Evolutionary conservation across 2,888 invertebrate genomes (phyloP).

Genomic region (Leistus spinibarbis): DNA sequence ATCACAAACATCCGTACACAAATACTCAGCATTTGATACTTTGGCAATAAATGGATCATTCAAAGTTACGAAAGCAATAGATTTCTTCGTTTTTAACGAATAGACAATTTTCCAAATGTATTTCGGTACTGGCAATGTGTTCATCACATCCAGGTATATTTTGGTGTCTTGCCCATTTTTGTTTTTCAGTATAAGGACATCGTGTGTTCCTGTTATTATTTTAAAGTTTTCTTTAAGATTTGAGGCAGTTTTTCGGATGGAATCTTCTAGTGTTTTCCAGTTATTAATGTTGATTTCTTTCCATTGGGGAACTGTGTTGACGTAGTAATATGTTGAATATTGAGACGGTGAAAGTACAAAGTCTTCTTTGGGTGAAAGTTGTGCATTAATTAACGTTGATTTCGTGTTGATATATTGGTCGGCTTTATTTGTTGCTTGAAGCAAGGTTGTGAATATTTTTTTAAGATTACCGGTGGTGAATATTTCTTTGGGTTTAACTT

Average conservation of each 20-base stretch:
- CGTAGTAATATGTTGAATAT: constrained; percentile 60
- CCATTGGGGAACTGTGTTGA: constrained; percentile 62
- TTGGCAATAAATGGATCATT: constrained; percentile 59
- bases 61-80: constrained; percentile 58
- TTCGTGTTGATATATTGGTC: constrained; percentile 51
- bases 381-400: constrained; percentile 58
- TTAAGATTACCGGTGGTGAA: constrained; percentile 12
- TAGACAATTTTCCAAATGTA: constrained; percentile 60
- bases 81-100: constrained; percentile 51
- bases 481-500: constrained; percentile 20
- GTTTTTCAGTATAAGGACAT: constrained; percentile 55
- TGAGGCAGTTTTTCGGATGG: constrained; percentile 54
- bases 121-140: constrained; percentile 57
- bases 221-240: constrained; percentile 51
- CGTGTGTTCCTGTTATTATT: constrained; percentile 56
- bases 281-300: constrained; percentile 60
- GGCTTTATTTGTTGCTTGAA: constrained; percentile 49
- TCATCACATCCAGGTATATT: constrained; percentile 54
- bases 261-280: constrained; percentile 59
- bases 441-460: constrained; percentile 49
- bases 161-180: constrained; percentile 46
- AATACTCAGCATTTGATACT: constrained; percentile 49
- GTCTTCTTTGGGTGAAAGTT: constrained; percentile 62
- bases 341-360: constrained; percentile 59
- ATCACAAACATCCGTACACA: constrained; percentile 54